Evolutionary conservation across 2,888 invertebrate species (phyloP).

Genomic region (Euproctis similis): DNA sequence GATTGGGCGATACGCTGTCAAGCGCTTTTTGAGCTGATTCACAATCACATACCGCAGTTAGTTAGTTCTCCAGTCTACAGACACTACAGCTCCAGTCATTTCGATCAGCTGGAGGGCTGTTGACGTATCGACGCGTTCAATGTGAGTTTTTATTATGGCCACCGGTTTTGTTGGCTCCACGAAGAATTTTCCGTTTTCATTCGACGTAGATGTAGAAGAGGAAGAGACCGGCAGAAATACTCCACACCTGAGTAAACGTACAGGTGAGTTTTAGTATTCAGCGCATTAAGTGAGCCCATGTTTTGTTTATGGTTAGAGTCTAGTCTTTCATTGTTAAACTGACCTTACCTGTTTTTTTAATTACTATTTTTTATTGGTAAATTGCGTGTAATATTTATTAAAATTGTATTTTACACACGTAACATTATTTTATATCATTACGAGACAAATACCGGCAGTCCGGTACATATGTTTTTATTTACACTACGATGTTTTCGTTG

Average conservation of each 20-base stretch:
- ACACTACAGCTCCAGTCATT: conserved; percentile 18
- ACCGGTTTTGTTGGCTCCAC: conserved; percentile 66
- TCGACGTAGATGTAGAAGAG: conserved; percentile 64
- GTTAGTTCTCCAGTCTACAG: conserved; percentile 4
- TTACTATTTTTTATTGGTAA: no score
- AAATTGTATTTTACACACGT: no score
- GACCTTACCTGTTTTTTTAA: no score
- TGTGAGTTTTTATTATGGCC: conserved; percentile 42
- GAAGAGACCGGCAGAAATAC: conserved; percentile 46
- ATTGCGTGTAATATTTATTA: no score
- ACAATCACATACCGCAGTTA: conserved; percentile 8
- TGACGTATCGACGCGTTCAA: conserved; percentile 22
- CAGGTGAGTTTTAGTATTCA: conserved; percentile 48
- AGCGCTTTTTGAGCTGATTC: conserved; percentile 26
- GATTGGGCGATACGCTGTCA: conserved; percentile 18
- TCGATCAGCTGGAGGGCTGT: conserved; percentile 17
- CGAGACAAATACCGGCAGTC: no score
- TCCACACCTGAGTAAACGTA: conserved; percentile 51
- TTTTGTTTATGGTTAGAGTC: no score
- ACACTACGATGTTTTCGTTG: no score
- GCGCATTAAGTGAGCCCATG: no score
- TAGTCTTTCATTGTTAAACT: no score
- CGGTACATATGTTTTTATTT: no score
- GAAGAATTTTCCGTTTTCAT: conserved; percentile 68
- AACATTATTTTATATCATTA: no score